Evolutionary conservation across 2,888 invertebrate genomes (phyloP), one percentile per base, ranked within the genome.

Genomic region (Drosophila quinaria): DNA sequence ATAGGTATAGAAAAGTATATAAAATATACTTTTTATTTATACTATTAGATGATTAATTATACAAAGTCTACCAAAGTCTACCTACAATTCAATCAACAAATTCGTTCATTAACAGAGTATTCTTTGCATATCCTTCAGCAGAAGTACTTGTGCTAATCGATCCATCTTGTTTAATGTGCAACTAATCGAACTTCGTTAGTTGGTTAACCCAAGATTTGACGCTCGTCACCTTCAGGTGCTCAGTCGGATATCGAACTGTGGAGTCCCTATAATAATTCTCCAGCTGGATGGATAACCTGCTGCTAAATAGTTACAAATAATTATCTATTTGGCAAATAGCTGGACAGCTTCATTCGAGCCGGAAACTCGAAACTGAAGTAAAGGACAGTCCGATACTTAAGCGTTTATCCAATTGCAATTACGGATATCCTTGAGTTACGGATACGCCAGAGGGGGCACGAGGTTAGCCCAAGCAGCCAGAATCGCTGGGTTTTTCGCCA

Each of bases 381-480:
- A 29, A 5, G 49, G 15, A 35, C 62, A 52, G 46, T 51, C 35
- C 5, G 31, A 59, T 49, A 42, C 50, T 37, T 54, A 50, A 35
- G 54, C 37, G 44, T 47, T 56, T 59, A 84, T 87, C 76, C 85
- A 76, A 89, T 74, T 74, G 89, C 88, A 81, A 87, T 89, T 89
- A 80, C 39, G 49, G 42, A 55, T 76, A 71, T 65, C 64, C 64
- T 41, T 67, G 76, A 54, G 67, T 58, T 66, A 54, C 37, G 73
- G 65, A 67, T 49, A 58, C 62, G 54, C 55, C 62, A 59, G 63
- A 69, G 69, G 74, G 78, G 78, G 70, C 69, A 25, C 80, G 84
- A 89, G 87, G 89, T 80, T 89, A 76, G 84, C 89, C 89, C 76
- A 84, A 87, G 71, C 62, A 82, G 73, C 80, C 83, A 82, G 76